Percentiles rank a stretch among this genome's conserved stretches.
phyloP scores from a whole-genome alignment of 2,113 vertebrate genomes.

The Pelmatolapia mariae region DNA sequence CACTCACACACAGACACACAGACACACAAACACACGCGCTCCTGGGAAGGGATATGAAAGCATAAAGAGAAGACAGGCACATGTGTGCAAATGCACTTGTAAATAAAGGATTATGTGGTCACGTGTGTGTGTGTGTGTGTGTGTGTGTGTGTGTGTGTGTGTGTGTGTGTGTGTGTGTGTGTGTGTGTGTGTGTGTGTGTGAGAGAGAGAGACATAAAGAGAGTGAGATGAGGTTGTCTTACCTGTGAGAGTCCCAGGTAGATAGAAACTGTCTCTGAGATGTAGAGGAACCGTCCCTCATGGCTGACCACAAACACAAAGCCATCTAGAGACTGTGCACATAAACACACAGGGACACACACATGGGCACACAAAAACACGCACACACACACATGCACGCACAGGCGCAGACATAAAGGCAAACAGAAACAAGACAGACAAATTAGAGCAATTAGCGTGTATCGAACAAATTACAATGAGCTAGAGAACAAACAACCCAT shows the following conservation, averaged over 20 bases:
- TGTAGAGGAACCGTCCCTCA: constrained; percentile 89
- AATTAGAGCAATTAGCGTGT: constrained; percentile 70
- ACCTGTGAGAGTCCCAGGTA: constrained; percentile 92
- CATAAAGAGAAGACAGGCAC: constrained; percentile 17
- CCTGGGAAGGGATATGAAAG: constrained; percentile 36
- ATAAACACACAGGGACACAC: constrained; percentile 2
- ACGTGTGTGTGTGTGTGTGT: background rate
- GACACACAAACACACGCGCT: constrained; percentile 1
- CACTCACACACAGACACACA: constrained; percentile 23
- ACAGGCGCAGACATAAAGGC: constrained; percentile 35
- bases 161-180: background rate
- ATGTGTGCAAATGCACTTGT: constrained; percentile 38
- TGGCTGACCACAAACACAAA: constrained; percentile 90
- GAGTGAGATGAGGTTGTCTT: constrained; percentile 43
- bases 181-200: too few species aligned
- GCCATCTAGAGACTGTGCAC: constrained; percentile 83
- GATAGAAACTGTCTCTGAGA: constrained; percentile 91
- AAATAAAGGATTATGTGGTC: constrained; percentile 29
- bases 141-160: background rate
- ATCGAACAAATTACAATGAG: constrained; percentile 72
- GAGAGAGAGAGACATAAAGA: background rate
- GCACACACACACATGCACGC: constrained; percentile 1
- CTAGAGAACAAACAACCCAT: constrained; percentile 64
- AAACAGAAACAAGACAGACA: constrained; percentile 70
- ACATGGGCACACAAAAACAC: background rate